These are phyloP conservation scores for Thunnus albacares DNA, from an alignment of 2,797 vertebrate genomes.

Conservation along the genomic window DNA sequence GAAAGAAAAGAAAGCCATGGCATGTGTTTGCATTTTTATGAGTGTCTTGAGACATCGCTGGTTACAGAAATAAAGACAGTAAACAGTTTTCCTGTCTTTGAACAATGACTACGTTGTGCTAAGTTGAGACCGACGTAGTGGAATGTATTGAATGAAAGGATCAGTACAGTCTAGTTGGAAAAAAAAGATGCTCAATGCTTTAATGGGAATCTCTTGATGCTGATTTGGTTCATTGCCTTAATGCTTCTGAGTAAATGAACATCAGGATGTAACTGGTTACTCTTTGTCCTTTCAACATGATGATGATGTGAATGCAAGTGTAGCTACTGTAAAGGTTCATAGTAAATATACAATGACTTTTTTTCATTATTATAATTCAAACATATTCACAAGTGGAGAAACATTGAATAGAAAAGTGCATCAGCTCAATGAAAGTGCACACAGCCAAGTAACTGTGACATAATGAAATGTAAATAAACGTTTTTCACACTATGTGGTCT, in stretches of 20 bases:
- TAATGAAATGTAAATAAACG: not conserved
- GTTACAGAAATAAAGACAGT: conserved; percentile 4
- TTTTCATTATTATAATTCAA: not conserved
- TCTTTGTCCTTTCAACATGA: not conserved
- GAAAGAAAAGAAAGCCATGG: conserved; percentile 5
- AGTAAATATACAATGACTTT: not conserved
- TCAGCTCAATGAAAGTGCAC: not conserved
- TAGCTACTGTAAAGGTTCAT: not conserved
- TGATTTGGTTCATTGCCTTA: conserved; percentile 7
- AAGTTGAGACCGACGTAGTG: conserved; percentile 3
- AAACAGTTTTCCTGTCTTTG: not conserved
- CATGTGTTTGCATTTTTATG: not conserved
- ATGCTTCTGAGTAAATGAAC: conserved; percentile 1
- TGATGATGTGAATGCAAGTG: not conserved
- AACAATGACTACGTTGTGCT: conserved; percentile 33
- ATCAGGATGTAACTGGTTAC: not conserved
- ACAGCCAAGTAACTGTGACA: not conserved
- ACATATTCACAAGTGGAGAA: not conserved
- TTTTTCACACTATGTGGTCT: not conserved
- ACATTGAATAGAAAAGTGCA: not conserved
- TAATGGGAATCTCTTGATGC: conserved; percentile 29
- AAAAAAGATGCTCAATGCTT: not conserved
- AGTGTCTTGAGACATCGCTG: conserved; percentile 4
- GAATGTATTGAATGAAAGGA: conserved; percentile 27
- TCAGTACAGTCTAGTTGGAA: not conserved